Percentiles rank a stretch among this genome's conserved stretches.
Conservation (phyloP, 1,140 invertebrate genomes). For the Zeugodacus cucurbitae region DNA sequence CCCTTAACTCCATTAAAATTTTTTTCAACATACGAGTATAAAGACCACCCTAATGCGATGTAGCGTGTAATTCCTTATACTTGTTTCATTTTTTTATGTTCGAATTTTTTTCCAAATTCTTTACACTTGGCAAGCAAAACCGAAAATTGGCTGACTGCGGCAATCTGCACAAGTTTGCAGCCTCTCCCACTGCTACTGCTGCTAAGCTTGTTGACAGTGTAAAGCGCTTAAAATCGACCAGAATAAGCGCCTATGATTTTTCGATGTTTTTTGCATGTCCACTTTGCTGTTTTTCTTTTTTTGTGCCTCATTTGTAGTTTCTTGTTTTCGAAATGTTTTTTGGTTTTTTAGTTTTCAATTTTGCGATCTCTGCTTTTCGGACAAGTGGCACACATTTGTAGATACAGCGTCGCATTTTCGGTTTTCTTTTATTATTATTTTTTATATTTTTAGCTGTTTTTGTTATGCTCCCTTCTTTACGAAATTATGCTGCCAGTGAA, state of each 20-base stretch:
- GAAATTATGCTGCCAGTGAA: not conserved
- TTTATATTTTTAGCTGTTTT: not conserved
- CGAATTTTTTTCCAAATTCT: not conserved
- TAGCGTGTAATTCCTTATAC: not conserved
- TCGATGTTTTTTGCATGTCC: not conserved
- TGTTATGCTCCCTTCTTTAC: not conserved
- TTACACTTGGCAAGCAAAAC: not conserved
- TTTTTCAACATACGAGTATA: too few relatives aligned
- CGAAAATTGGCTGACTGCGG: slow-evolving; percentile 7
- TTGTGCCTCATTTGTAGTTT: not conserved
- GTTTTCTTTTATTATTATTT: not conserved
- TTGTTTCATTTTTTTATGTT: not conserved
- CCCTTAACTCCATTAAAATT: too few relatives aligned
- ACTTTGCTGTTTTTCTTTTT: not conserved
- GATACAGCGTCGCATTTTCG: not conserved
- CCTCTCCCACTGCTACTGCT: not conserved
- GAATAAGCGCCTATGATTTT: not conserved
- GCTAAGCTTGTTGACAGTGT: not conserved
- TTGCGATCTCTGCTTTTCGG: not conserved
- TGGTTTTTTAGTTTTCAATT: not conserved
- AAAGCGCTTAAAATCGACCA: slow-evolving; percentile 11
- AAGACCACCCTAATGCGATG: too few relatives aligned
- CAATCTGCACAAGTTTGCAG: not conserved
- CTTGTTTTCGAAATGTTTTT: not conserved
- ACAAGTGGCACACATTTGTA: not conserved